A percentile compares a stretch with the other conserved stretches of the same genome.
phyloP scores from a whole-genome alignment of 2,113 vertebrate genomes.

The Labeo catla region DNA sequence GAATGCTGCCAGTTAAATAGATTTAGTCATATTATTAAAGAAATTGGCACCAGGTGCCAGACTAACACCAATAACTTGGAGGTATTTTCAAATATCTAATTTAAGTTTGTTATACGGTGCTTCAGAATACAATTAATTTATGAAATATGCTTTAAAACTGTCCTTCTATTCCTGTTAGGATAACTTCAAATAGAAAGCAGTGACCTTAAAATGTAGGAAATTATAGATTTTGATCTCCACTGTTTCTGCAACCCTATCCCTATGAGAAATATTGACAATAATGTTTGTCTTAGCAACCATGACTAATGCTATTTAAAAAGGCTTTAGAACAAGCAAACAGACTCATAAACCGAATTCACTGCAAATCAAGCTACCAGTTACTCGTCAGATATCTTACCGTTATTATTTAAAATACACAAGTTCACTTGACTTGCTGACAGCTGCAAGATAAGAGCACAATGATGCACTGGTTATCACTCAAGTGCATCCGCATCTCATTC shows the following conservation, averaged over 20 bases:
- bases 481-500: not conserved
- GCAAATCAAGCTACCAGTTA: not conserved
- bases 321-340: not conserved
- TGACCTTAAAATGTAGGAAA: no score
- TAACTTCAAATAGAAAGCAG: no score
- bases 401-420: constrained; percentile 3
- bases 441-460: not conserved
- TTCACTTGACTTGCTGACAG: not conserved
- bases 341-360: not conserved
- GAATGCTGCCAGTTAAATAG: no score
- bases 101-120: no score
- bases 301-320: not conserved
- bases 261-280: not conserved
- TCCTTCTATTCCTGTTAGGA: no score
- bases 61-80: no score
- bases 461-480: constrained; percentile 10
- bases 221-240: no score
- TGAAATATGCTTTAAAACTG: no score
- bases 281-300: not conserved
- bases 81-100: no score
- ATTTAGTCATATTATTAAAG: no score
- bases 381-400: not conserved
- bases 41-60: no score
- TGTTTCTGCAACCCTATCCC: not conserved
- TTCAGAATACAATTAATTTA: no score